Percentiles rank a stretch among this genome's conserved stretches.
These are phyloP conservation scores for Poecilia gillii DNA, from an alignment of 2,797 vertebrate genomes.

Conservation along the genomic window DNA sequence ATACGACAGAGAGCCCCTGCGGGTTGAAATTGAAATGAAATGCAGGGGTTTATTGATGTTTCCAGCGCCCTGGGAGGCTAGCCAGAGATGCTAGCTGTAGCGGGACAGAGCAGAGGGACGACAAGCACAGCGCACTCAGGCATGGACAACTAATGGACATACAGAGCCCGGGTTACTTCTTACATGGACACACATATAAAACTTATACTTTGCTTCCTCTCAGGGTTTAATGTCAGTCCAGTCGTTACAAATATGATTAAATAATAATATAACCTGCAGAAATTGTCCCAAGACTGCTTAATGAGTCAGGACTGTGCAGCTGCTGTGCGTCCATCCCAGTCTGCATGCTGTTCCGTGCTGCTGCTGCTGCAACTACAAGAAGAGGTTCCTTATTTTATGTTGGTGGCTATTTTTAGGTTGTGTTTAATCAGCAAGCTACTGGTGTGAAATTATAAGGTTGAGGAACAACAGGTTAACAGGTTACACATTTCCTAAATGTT, in stretches of 20 bases:
- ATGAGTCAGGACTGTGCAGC: constrained; percentile 34
- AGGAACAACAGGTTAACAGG: not conserved
- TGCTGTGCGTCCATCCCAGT: constrained; percentile 27
- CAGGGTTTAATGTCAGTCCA: not conserved
- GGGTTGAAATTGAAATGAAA: constrained; percentile 33
- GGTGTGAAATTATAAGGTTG: not conserved
- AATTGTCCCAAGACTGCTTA: constrained; percentile 8
- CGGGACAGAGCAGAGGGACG: constrained; percentile 68
- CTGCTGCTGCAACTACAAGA: not conserved
- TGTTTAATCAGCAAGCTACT: not conserved
- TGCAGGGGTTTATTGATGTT: constrained; percentile 39
- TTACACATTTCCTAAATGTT: not conserved
- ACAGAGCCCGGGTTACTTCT: not conserved
- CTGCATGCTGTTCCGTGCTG: constrained; percentile 26
- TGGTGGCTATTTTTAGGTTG: not conserved
- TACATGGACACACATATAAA: not conserved
- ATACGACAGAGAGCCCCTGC: not conserved
- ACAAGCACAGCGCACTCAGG: constrained; percentile 31
- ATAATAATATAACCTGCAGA: constrained; percentile 21
- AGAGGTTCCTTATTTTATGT: not conserved
- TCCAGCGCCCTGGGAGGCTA: constrained; percentile 56
- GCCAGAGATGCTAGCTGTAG: constrained; percentile 66
- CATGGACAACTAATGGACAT: constrained; percentile 28
- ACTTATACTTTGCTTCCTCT: not conserved
- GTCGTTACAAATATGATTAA: not conserved